These are phyloP conservation scores for Marronus borbonicus DNA, from an alignment of 2,888 invertebrate genomes.

Conservation along the genomic window DNA sequence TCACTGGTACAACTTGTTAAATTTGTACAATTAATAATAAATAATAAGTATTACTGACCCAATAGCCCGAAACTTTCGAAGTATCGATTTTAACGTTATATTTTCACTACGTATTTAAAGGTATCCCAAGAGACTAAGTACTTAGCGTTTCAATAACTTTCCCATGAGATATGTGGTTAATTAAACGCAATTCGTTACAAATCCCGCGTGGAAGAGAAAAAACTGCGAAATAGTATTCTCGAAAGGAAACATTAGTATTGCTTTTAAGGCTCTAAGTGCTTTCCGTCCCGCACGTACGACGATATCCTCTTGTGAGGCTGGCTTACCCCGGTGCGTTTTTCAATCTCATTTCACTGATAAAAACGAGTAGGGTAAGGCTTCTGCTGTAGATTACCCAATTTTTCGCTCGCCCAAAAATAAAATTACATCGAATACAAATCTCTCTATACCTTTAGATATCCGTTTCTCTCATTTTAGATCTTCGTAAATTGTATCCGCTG, in stretches of 20 bases:
- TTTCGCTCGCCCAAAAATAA: constrained; percentile 33
- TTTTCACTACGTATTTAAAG: too few species aligned
- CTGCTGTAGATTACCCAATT: constrained; percentile 42
- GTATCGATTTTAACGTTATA: too few species aligned
- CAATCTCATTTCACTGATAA: constrained; percentile 39
- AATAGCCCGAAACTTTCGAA: too few species aligned
- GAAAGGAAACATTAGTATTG: not conserved
- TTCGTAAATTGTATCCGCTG: constrained; percentile 21
- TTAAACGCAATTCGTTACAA: too few species aligned
- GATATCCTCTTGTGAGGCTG: constrained; percentile 20
- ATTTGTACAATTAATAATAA: too few species aligned
- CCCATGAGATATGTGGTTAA: too few species aligned
- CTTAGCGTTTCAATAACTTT: too few species aligned
- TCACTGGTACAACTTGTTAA: too few species aligned
- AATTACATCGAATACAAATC: constrained; percentile 45
- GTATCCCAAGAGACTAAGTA: too few species aligned
- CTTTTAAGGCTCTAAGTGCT: constrained; percentile 24
- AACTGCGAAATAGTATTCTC: not conserved
- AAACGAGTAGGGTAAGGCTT: constrained; percentile 24
- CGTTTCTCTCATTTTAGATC: constrained; percentile 22
- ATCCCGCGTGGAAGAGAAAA: too few species aligned
- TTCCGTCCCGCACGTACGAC: constrained; percentile 13
- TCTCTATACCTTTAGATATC: constrained; percentile 26
- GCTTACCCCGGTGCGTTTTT: constrained; percentile 22
- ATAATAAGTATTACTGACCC: too few species aligned